Evolutionary conservation across 2,113 vertebrate species (phyloP).

Genomic region (Todiramphus saurophagus): DNA sequence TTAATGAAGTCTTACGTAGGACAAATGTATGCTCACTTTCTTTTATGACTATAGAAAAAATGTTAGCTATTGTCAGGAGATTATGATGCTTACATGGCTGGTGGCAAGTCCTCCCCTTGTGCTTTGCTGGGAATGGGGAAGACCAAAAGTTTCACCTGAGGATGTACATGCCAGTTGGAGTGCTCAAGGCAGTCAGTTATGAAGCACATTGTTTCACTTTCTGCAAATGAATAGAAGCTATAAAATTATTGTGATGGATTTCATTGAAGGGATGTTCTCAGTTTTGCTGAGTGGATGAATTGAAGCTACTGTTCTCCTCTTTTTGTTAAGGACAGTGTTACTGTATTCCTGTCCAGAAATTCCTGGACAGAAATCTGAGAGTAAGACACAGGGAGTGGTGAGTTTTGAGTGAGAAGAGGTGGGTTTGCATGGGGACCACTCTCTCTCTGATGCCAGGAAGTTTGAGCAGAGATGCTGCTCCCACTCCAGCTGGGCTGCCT

Average conservation of each 20-base stretch:
- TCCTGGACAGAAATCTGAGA: background rate
- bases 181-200: background rate
- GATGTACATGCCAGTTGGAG: background rate
- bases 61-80: background rate
- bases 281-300: background rate
- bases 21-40: background rate
- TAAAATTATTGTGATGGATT: background rate
- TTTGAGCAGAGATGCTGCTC: background rate
- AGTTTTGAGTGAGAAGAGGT: background rate
- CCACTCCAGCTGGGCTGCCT: background rate
- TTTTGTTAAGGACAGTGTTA: background rate
- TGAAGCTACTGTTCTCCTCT: background rate
- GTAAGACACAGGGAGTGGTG: fast-evolving
- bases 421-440: background rate
- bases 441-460: background rate
- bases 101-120: background rate
- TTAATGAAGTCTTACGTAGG: background rate
- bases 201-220: background rate
- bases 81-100: background rate
- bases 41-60: background rate
- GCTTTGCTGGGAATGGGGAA: background rate
- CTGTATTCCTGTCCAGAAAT: background rate
- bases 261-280: background rate
- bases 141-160: background rate
- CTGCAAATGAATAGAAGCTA: background rate